phyloP scores from a whole-genome alignment of 1,140 invertebrate genomes.

The Sycobia sp. region DNA sequence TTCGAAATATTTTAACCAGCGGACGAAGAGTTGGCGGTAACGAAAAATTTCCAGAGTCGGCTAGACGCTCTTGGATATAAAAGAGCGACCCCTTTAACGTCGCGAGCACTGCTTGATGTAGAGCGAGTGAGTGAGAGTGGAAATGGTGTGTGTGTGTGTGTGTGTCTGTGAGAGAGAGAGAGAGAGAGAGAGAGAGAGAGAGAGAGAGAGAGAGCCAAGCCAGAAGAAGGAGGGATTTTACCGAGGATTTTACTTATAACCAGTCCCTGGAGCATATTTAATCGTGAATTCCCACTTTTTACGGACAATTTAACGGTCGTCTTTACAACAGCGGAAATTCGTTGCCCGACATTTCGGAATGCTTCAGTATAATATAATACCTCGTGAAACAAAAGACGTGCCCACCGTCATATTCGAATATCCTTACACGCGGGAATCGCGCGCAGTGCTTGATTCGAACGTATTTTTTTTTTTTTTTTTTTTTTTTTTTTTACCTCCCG shows the following conservation, averaged over 20 bases:
- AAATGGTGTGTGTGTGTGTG: too few species aligned
- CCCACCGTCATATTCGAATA: slow-evolving; percentile 15
- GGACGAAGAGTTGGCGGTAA: too few species aligned
- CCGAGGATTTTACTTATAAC: slow-evolving; percentile 27
- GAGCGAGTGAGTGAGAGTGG: not conserved
- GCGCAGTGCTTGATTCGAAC: too few species aligned
- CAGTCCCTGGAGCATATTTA: slow-evolving; percentile 28
- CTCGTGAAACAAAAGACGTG: not conserved
- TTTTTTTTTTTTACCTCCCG: too few species aligned
- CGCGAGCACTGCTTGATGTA: not conserved
- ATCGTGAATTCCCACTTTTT: slow-evolving; percentile 26
- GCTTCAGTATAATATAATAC: too few species aligned
- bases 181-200: too few species aligned
- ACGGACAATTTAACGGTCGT: slow-evolving; percentile 28
- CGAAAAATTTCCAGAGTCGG: slow-evolving; percentile 4
- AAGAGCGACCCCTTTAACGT: not conserved
- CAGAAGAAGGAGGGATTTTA: slow-evolving; percentile 19
- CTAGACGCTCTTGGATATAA: not conserved
- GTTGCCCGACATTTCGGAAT: slow-evolving; percentile 27
- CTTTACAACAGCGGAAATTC: slow-evolving; percentile 10
- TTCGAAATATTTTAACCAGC: too few species aligned
- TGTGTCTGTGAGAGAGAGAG: too few species aligned
- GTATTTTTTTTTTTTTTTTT: too few species aligned
- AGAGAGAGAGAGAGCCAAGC: too few species aligned
- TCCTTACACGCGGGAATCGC: not conserved